Percentiles rank a stretch among this genome's conserved stretches.
Conservation (phyloP, 2,888 invertebrate species). For the Isotomurus palustris region DNA sequence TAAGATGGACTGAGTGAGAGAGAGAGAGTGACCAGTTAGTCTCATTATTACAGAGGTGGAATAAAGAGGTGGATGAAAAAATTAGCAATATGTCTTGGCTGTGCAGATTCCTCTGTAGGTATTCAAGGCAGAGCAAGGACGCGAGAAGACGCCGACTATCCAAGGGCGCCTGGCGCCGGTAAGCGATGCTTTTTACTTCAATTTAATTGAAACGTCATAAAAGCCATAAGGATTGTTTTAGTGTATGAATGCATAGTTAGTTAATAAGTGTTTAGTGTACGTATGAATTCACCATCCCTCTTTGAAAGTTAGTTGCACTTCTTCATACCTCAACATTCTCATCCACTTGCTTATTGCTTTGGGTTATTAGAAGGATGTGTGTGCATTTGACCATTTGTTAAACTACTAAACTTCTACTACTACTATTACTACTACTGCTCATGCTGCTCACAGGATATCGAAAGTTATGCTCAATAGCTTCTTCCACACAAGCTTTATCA, state of each 20-base stretch:
- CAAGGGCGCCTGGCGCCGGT: constrained; percentile 26
- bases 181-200: constrained; percentile 6
- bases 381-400: too few relatives aligned
- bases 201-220: constrained; percentile 4
- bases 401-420: too few relatives aligned
- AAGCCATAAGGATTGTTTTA: not conserved
- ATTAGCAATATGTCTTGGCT: not conserved
- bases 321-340: too few relatives aligned
- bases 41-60: not conserved
- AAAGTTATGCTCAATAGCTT: too few relatives aligned
- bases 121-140: constrained; percentile 23
- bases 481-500: too few relatives aligned
- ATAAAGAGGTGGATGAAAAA: not conserved
- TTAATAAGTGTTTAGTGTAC: not conserved
- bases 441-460: too few relatives aligned
- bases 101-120: constrained; percentile 1
- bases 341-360: too few relatives aligned
- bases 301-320: too few relatives aligned
- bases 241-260: not conserved
- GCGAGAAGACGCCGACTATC: constrained; percentile 22
- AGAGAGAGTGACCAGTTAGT: too few relatives aligned
- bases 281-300: not conserved
- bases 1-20: too few relatives aligned
- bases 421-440: too few relatives aligned
- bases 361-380: too few relatives aligned